Evolutionary conservation across 2,113 vertebrate species (phyloP).

Genomic region (Eurypyga helias): DNA sequence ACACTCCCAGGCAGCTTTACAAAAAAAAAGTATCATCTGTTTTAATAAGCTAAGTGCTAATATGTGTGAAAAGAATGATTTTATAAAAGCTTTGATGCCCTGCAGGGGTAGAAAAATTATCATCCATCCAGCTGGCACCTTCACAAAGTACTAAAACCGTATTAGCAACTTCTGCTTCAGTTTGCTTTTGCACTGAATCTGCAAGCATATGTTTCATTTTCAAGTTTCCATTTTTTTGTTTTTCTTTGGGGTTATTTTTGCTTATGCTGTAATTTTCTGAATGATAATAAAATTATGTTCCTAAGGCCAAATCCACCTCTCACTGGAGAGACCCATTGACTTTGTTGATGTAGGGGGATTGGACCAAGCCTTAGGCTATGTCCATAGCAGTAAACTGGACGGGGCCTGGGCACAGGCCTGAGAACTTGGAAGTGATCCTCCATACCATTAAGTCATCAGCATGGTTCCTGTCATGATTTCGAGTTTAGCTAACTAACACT

Average conservation of each 20-base stretch:
- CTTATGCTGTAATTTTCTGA: slow-evolving; percentile 69
- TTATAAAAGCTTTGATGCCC: slow-evolving; percentile 85
- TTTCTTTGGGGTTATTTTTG: slow-evolving; percentile 71
- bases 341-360: neutral
- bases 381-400: neutral
- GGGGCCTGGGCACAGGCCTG: neutral
- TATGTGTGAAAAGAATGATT: slow-evolving; percentile 85
- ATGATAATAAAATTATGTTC: slow-evolving; percentile 24
- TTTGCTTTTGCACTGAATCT: slow-evolving; percentile 75
- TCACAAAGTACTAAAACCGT: slow-evolving; percentile 79
- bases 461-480: neutral
- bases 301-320: slow-evolving; percentile 17
- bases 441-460: neutral
- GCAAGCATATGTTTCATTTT: slow-evolving; percentile 79
- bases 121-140: slow-evolving; percentile 83
- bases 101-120: slow-evolving; percentile 83
- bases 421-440: neutral
- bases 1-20: slow-evolving; percentile 61
- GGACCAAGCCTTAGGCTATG: neutral
- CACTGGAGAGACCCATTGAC: neutral
- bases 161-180: slow-evolving; percentile 81
- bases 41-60: slow-evolving; percentile 84
- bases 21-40: slow-evolving; percentile 82
- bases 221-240: slow-evolving; percentile 59
- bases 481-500: neutral